A percentile compares a stretch with the other conserved stretches of the same genome.
Conservation (phyloP, 2,113 vertebrate genomes). For the Arizona elegans region DNA sequence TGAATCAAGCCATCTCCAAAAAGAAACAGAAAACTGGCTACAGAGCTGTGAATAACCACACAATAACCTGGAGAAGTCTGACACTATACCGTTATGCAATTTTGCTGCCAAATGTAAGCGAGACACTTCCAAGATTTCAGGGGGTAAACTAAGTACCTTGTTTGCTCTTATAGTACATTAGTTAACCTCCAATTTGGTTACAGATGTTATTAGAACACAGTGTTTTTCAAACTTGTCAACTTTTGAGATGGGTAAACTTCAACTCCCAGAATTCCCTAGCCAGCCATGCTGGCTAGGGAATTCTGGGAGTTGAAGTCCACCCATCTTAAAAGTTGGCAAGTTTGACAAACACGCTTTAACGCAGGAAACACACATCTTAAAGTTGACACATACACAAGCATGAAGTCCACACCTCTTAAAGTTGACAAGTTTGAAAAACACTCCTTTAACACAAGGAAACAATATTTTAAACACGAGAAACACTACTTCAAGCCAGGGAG, state of each 20-base stretch:
- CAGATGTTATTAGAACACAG: not conserved
- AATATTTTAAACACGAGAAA: not conserved
- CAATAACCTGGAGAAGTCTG: not conserved
- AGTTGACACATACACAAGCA: not conserved
- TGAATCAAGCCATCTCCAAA: constrained; percentile 79
- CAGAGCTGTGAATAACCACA: not conserved
- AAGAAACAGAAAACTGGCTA: not conserved
- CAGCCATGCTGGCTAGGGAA: not conserved
- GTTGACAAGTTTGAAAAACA: not conserved
- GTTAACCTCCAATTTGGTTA: not conserved
- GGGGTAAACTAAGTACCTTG: not conserved
- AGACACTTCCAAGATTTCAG: not conserved
- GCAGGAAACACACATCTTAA: not conserved
- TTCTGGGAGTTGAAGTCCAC: not conserved
- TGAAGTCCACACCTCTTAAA: not conserved
- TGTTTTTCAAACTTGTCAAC: not conserved
- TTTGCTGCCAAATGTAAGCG: not conserved
- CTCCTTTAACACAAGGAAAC: not conserved
- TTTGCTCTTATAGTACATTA: not conserved
- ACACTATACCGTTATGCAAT: not conserved
- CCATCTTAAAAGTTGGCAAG: not conserved
- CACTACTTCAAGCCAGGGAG: not conserved
- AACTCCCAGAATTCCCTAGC: not conserved
- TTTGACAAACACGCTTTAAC: not conserved
- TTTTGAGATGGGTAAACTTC: not conserved